Base-by-base conservation (phyloP, 2,113 vertebrate species). In the Eupsittula cactorum region DNA sequence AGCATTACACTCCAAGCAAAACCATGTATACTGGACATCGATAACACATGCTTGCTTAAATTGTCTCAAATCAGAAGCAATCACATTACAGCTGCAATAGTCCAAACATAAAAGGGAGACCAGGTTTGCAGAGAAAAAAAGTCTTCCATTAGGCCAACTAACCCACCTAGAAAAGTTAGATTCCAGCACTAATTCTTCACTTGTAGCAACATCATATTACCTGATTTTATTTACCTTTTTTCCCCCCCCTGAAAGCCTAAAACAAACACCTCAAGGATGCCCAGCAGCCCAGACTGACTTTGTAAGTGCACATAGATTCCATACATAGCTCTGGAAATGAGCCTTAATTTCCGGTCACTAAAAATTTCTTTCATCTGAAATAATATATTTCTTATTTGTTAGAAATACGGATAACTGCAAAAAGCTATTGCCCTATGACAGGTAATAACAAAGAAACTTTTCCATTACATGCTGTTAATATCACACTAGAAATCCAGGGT, bases 81-180 rank as follows among this genome's bases (percentile, higher is more conserved):
- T 13, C 1, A 3, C 0, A 0, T 47, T 64, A 60, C 15, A 79
- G 39, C 39, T 46, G 24, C 0, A 0, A 52, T 11, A 55, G 37
- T 65, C 8, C 42, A 86, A 83, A 86, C 7, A 29, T 13, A 33
- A 77, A 73, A 88, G 8, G 4, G 11, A 86, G 67, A 25, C 4
- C 42, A 67, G 16, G 5, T 82, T 57, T 74, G 15, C 49, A 70
- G 10, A 11, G 21, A 42, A 50, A 57, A 64, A 35, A 49, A 23
- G 9, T 42, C 8, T 47, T 78, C 24, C 23, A 28, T 41, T 60
- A 77, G 37, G n/a, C 16, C 49, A 86, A 18, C 14, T 59, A 50
- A 78, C 29, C 33, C 35, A 69, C 14, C 11, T 44, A 70, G n/a
- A 86, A 91, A 74, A 92, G 24, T 83, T 28, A 69, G 12, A 86